A percentile compares a stretch with the other conserved stretches of the same genome.
Evolutionary conservation across 2,888 invertebrate species (phyloP).

Genomic region (Ormyrus nitidulus): DNA sequence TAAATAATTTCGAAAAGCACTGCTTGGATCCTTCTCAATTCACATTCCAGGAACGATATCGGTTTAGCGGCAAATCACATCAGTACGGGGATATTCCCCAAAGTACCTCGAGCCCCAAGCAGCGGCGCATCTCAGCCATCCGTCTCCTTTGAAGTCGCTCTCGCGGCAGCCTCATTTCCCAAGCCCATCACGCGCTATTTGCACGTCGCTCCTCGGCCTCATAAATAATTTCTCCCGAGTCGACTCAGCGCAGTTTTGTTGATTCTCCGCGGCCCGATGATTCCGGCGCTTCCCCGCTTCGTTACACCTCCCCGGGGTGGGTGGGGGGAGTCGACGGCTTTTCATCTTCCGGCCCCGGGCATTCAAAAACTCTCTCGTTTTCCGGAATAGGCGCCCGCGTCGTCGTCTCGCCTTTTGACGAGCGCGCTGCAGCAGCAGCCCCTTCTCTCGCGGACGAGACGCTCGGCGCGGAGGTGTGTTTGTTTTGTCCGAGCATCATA

Average conservation of each 20-base stretch:
- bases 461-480: neutral
- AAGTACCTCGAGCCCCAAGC: too few relatives aligned
- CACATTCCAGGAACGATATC: too few relatives aligned
- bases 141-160: too few relatives aligned
- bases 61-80: too few relatives aligned
- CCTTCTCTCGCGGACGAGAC: too few relatives aligned
- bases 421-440: neutral
- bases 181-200: neutral
- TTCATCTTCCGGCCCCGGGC: constrained; percentile 16
- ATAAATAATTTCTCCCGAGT: neutral
- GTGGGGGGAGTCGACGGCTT: neutral
- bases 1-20: too few relatives aligned
- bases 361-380: constrained; percentile 33
- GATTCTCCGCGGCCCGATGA: neutral
- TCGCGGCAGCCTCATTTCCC: too few relatives aligned
- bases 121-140: too few relatives aligned
- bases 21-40: too few relatives aligned
- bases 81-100: too few relatives aligned
- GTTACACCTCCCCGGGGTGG: constrained; percentile 3
- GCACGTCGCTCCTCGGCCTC: neutral
- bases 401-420: constrained; percentile 9
- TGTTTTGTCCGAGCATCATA: constrained; percentile 25
- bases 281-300: neutral
- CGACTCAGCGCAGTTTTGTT: neutral
- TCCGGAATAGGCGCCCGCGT: neutral